A percentile compares a stretch with the other conserved stretches of the same genome.
Evolutionary conservation across 1,140 invertebrate species (phyloP).

Genomic region (Hyposmocoma kahamanoa): DNA sequence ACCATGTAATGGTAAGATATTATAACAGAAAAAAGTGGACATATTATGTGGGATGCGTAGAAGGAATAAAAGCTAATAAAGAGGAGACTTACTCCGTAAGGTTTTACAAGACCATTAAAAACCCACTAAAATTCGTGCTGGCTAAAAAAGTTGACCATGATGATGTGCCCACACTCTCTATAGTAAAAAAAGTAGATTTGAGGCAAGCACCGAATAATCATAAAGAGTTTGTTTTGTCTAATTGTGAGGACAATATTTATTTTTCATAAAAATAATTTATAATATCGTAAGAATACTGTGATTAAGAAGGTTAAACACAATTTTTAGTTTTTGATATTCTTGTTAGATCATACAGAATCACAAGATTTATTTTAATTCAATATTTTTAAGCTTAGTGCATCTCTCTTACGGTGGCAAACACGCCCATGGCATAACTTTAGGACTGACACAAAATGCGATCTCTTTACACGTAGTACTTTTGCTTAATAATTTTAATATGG

Average conservation of each 20-base stretch:
- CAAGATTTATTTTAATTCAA: too few species aligned
- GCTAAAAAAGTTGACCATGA: conserved; percentile 1
- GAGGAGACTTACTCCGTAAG: background rate
- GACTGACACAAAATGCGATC: too few species aligned
- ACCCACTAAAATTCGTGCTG: background rate
- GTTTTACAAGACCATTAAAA: conserved; percentile 6
- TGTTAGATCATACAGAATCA: too few species aligned
- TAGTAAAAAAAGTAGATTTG: background rate
- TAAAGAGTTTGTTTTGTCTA: background rate
- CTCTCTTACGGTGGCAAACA: too few species aligned
- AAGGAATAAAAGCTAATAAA: background rate
- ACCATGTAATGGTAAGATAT: conserved; percentile 1
- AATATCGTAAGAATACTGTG: too few species aligned
- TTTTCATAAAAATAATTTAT: background rate
- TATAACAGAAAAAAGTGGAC: conserved; percentile 6
- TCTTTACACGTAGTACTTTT: too few species aligned
- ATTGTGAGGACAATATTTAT: background rate
- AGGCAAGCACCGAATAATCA: background rate
- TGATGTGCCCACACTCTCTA: background rate
- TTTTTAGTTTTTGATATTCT: too few species aligned
- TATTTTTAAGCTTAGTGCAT: too few species aligned
- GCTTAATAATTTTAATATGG: too few species aligned
- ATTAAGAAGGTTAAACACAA: too few species aligned
- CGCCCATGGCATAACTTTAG: too few species aligned
- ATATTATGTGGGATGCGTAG: conserved; percentile 3